Conservation (phyloP, 1,140 invertebrate genomes). For the Magallana angulata region DNA sequence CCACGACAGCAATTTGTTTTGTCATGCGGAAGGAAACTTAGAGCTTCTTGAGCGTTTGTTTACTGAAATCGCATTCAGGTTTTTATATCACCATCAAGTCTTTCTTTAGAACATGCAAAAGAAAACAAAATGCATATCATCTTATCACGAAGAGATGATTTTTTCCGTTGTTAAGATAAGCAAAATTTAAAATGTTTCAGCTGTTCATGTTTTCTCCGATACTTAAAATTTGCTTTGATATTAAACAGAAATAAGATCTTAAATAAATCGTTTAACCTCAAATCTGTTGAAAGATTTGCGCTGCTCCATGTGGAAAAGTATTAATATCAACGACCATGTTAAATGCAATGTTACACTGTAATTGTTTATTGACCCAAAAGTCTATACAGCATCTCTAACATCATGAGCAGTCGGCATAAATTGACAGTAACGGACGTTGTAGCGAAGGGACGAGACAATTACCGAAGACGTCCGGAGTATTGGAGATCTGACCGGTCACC, state of each 20-base stretch:
- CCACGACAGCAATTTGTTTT: constrained; percentile 15
- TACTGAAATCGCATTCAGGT: neutral
- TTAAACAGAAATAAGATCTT: neutral
- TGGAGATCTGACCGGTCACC: neutral
- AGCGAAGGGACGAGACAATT: neutral
- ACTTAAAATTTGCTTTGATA: neutral
- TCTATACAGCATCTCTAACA: neutral
- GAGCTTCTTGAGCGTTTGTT: neutral
- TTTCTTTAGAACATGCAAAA: neutral
- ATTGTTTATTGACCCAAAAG: neutral
- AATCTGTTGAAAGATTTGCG: too few species aligned
- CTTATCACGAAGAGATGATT: neutral
- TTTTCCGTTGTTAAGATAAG: too few species aligned
- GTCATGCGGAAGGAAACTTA: neutral
- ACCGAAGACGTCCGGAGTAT: neutral
- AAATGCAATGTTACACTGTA: neutral
- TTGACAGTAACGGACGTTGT: neutral
- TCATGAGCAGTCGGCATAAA: neutral
- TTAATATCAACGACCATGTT: too few species aligned
- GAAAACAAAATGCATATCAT: neutral
- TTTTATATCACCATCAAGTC: neutral
- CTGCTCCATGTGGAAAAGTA: too few species aligned
- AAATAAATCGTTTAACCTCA: too few species aligned
- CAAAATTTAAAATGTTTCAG: too few species aligned
- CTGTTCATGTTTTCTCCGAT: neutral